Percentiles rank a stretch among this genome's conserved stretches.
phyloP scores from a whole-genome alignment of 2,113 vertebrate genomes.

The Casuarius casuarius region DNA sequence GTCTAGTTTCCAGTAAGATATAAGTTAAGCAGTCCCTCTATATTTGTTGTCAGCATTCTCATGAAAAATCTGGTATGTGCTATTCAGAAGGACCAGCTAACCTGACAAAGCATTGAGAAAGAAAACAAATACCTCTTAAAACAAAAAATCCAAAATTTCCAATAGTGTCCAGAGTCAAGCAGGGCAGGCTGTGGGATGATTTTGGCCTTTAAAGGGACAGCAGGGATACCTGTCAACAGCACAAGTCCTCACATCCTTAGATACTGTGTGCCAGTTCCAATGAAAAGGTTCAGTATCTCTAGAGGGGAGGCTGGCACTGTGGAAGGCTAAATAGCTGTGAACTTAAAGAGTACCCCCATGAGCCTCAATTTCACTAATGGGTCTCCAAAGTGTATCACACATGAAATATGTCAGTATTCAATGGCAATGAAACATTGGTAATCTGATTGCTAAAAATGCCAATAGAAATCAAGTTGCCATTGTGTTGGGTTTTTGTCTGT shows the following conservation, averaged over 20 bases:
- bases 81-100: neutral
- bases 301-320: neutral
- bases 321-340: neutral
- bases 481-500: neutral
- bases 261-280: neutral
- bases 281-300: neutral
- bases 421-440: constrained; percentile 53
- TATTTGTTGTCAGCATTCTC: neutral
- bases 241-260: neutral
- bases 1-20: neutral
- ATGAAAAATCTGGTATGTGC: neutral
- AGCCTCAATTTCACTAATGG: constrained; percentile 35
- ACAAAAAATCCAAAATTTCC: neutral
- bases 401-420: constrained; percentile 55
- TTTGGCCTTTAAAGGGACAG: neutral
- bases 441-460: constrained; percentile 29
- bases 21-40: neutral
- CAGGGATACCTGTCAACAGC: neutral
- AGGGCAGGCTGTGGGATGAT: neutral
- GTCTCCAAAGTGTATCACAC: constrained; percentile 33
- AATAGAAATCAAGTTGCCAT: constrained; percentile 43
- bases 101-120: neutral
- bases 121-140: neutral
- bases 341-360: neutral
- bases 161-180: neutral